phyloP scores from a whole-genome alignment of 2,888 invertebrate genomes.

The Melolontha melolontha region DNA sequence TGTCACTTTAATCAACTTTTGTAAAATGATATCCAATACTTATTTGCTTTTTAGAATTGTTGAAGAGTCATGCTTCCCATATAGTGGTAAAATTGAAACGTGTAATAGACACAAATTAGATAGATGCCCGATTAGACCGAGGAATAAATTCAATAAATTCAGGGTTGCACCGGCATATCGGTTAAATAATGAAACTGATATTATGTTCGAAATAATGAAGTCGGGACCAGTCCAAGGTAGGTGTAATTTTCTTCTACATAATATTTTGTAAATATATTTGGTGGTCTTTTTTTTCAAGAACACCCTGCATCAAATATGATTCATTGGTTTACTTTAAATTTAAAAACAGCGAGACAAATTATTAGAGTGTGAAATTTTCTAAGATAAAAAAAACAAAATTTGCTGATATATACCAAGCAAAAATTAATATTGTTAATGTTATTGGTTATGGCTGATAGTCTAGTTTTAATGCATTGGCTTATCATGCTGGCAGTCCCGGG shows the following conservation, averaged over 20 bases:
- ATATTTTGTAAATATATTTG: constrained; percentile 2
- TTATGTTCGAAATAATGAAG: constrained; percentile 90
- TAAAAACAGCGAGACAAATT: too few species aligned
- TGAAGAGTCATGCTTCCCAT: constrained; percentile 88
- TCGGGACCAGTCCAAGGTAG: constrained; percentile 94
- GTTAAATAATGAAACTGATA: constrained; percentile 81
- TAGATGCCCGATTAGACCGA: constrained; percentile 69
- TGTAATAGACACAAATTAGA: constrained; percentile 73
- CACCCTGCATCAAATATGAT: too few species aligned
- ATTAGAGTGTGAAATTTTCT: too few species aligned
- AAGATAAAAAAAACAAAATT: too few species aligned
- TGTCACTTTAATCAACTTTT: neutral
- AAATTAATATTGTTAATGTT: too few species aligned
- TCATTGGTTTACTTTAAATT: too few species aligned
- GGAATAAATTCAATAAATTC: constrained; percentile 72
- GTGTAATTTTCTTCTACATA: constrained; percentile 10
- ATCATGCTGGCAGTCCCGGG: too few species aligned
- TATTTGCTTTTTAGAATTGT: constrained; percentile 74
- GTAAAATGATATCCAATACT: neutral
- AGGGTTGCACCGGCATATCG: constrained; percentile 83
- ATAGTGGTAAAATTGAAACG: constrained; percentile 71
- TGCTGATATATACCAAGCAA: too few species aligned
- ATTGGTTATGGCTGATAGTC: too few species aligned
- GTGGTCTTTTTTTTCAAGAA: too few species aligned
- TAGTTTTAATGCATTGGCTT: too few species aligned